These are phyloP conservation scores for Panagrolaimus sp. DNA, from an alignment of 1,140 invertebrate genomes.

Conservation along the genomic window DNA sequence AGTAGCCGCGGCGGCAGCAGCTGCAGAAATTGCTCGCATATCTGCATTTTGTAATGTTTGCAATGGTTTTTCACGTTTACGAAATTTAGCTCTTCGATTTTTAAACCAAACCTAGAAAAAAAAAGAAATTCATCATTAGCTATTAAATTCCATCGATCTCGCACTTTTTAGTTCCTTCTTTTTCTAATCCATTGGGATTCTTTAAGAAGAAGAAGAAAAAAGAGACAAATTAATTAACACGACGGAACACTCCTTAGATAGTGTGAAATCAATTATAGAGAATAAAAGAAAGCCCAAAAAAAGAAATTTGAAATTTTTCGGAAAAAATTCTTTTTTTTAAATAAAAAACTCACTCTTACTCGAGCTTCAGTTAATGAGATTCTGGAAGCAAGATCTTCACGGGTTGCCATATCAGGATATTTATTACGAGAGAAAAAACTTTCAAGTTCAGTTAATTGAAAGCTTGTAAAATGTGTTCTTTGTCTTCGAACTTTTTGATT, in stretches of 20 bases:
- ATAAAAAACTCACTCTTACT: slow-evolving; percentile 78
- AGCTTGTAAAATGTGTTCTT: slow-evolving; percentile 56
- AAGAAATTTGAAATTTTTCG: too few relatives aligned
- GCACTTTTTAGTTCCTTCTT: slow-evolving; percentile 2
- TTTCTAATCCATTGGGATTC: slow-evolving; percentile 8
- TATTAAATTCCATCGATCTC: slow-evolving; percentile 5
- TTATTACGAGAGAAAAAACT: slow-evolving; percentile 89
- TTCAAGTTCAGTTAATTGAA: slow-evolving; percentile 64
- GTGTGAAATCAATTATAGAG: not conserved
- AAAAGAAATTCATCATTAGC: slow-evolving; percentile 24
- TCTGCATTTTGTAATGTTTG: slow-evolving; percentile 7
- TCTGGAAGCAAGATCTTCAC: slow-evolving; percentile 98
- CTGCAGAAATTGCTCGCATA: slow-evolving; percentile 8
- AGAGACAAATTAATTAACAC: slow-evolving; percentile 20
- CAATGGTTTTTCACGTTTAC: slow-evolving; percentile 74
- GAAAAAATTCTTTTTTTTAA: not conserved
- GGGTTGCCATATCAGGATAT: slow-evolving; percentile 95
- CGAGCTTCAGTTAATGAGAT: slow-evolving; percentile 93
- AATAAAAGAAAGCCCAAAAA: not conserved
- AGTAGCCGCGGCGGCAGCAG: not conserved
- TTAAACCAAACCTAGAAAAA: slow-evolving; percentile 75
- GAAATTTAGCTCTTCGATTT: slow-evolving; percentile 89
- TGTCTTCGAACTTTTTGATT: slow-evolving; percentile 63
- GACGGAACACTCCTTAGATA: slow-evolving; percentile 21
- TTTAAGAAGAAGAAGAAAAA: not conserved